phyloP scores from a whole-genome alignment of 2,797 vertebrate species.

The Bryconaethiops microstoma region DNA sequence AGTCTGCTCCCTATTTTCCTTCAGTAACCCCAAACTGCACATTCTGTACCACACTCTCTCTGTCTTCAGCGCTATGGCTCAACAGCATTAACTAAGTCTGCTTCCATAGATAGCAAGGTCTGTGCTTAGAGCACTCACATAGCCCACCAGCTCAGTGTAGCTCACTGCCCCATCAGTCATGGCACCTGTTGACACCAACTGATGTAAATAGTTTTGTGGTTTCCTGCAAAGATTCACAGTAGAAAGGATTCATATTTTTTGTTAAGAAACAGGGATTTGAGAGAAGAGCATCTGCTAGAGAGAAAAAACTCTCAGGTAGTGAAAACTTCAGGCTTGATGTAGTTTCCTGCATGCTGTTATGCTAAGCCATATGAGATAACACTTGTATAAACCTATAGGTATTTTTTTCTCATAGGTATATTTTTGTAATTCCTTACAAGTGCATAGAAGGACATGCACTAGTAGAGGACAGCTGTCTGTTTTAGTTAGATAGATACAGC shows the following conservation, averaged over 20 bases:
- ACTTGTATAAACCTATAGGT: slow-evolving; percentile 76
- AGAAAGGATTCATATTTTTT: neutral
- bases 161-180: neutral
- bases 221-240: slow-evolving; percentile 42
- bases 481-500: neutral
- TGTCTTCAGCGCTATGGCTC: neutral
- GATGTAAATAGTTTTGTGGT: slow-evolving; percentile 57
- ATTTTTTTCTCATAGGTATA: slow-evolving; percentile 79
- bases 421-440: slow-evolving; percentile 77
- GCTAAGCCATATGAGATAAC: slow-evolving; percentile 80
- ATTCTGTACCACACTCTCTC: neutral
- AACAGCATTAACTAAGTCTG: neutral
- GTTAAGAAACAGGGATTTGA: neutral
- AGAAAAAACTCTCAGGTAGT: slow-evolving; percentile 78
- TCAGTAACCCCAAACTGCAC: neutral
- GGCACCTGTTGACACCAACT: neutral
- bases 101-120: neutral
- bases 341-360: slow-evolving; percentile 78
- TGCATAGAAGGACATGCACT: slow-evolving; percentile 43
- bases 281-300: slow-evolving; percentile 25
- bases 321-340: slow-evolving; percentile 77
- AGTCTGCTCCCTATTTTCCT: neutral
- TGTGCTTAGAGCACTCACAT: neutral
- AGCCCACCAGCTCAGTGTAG: neutral
- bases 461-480: neutral